These are phyloP conservation scores for Pachypanchax playfairii DNA, from an alignment of 2,113 vertebrate genomes.

Conservation along the genomic window DNA sequence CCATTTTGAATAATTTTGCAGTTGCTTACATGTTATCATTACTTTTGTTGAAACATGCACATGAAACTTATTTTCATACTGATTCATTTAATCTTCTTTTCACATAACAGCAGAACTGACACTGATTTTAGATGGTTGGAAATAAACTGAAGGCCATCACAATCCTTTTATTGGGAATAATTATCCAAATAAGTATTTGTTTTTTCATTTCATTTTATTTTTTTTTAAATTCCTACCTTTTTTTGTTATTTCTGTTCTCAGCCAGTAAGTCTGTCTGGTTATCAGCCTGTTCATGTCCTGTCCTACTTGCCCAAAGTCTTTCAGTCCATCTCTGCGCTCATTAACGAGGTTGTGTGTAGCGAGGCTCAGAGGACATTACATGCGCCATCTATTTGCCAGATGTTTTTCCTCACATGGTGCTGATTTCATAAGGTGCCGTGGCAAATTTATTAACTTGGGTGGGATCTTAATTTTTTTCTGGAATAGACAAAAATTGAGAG, in stretches of 20 bases:
- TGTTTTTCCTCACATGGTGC: slow-evolving; percentile 77
- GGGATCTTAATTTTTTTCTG: slow-evolving; percentile 37
- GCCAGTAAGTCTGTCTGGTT: not conserved
- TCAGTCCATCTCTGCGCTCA: slow-evolving; percentile 56
- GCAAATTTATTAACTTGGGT: slow-evolving; percentile 78
- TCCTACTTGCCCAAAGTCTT: slow-evolving; percentile 43
- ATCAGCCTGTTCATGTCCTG: slow-evolving; percentile 2
- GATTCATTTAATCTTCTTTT: no score
- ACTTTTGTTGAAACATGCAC: no score
- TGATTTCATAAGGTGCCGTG: slow-evolving; percentile 80
- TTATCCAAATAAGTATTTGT: no score
- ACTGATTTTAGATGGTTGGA: no score
- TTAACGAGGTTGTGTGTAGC: slow-evolving; percentile 55
- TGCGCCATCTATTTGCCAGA: slow-evolving; percentile 80
- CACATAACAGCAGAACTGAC: no score
- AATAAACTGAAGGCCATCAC: no score
- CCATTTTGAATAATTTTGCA: no score
- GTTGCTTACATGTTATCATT: no score
- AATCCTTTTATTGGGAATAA: no score
- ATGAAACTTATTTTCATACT: no score
- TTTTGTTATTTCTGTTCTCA: not conserved
- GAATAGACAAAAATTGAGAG: slow-evolving; percentile 40
- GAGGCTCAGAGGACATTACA: slow-evolving; percentile 79
- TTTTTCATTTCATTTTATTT: no score
- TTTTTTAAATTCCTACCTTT: no score